These are phyloP conservation scores for Pristis pectinata DNA, from an alignment of 2,797 vertebrate genomes.

Conservation along the genomic window DNA sequence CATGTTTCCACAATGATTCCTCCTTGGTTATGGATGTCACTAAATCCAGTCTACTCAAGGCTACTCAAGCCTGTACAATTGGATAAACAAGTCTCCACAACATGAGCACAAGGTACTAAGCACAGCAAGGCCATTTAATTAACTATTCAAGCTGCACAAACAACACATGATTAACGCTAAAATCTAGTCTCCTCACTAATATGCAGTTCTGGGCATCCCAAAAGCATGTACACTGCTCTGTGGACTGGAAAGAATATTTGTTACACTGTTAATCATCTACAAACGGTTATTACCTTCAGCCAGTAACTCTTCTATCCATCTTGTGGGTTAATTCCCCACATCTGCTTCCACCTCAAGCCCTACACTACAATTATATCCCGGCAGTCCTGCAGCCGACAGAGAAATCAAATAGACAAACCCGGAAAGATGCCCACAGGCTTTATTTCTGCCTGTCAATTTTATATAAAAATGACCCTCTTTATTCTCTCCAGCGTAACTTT, in stretches of 20 bases:
- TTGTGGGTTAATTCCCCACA: neutral
- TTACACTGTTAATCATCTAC: neutral
- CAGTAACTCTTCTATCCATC: slow-evolving; percentile 1
- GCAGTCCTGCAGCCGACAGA: neutral
- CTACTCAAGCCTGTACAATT: neutral
- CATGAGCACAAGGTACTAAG: neutral
- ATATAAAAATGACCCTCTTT: slow-evolving; percentile 18
- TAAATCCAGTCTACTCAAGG: neutral
- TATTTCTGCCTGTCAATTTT: slow-evolving; percentile 21
- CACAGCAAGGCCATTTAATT: neutral
- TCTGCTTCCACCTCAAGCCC: neutral
- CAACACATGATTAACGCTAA: neutral
- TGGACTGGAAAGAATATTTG: too few species aligned
- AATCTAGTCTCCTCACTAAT: neutral
- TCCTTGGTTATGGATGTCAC: neutral
- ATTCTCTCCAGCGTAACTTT: neutral
- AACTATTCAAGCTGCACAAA: neutral
- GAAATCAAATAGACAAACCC: neutral
- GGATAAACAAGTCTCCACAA: neutral
- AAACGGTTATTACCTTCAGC: slow-evolving; percentile 12
- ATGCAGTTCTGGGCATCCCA: neutral
- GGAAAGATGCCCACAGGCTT: neutral
- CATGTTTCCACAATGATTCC: neutral
- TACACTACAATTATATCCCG: slow-evolving; percentile 14
- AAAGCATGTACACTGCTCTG: neutral